Evolutionary conservation across 2,797 vertebrate genomes (phyloP).

Genomic region (Thripadectes ignobilis): DNA sequence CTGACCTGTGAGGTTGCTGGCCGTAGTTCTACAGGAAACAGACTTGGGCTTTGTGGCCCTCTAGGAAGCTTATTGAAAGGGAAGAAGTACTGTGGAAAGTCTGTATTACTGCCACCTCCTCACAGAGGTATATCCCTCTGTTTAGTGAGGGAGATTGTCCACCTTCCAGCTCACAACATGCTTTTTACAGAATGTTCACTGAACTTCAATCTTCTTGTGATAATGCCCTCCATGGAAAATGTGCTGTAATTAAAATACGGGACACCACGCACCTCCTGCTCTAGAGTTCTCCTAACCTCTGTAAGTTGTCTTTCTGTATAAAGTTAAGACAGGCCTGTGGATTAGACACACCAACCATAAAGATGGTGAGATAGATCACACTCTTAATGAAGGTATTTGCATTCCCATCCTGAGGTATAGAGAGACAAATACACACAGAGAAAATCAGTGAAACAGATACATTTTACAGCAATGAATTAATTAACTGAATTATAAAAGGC

Average conservation of each 20-base stretch:
- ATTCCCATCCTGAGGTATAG: background rate
- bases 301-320: background rate
- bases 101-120: background rate
- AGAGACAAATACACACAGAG: background rate
- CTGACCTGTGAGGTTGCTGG: background rate
- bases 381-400: background rate
- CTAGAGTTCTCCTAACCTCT: background rate
- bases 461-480: background rate
- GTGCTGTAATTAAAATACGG: background rate
- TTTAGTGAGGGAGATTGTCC: background rate
- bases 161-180: background rate
- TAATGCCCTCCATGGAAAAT: background rate
- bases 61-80: background rate
- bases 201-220: background rate
- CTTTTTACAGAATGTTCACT: background rate
- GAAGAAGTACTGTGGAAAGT: background rate
- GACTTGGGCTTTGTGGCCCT: background rate
- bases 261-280: background rate
- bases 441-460: background rate
- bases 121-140: rapidly evolving
- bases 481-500: background rate
- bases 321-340: background rate
- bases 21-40: background rate
- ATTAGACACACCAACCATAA: background rate
- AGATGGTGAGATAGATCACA: background rate